A percentile compares a stretch with the other conserved stretches of the same genome.
Evolutionary conservation across 2,113 vertebrate genomes (phyloP).

Genomic region (Falcunculus frontatus): DNA sequence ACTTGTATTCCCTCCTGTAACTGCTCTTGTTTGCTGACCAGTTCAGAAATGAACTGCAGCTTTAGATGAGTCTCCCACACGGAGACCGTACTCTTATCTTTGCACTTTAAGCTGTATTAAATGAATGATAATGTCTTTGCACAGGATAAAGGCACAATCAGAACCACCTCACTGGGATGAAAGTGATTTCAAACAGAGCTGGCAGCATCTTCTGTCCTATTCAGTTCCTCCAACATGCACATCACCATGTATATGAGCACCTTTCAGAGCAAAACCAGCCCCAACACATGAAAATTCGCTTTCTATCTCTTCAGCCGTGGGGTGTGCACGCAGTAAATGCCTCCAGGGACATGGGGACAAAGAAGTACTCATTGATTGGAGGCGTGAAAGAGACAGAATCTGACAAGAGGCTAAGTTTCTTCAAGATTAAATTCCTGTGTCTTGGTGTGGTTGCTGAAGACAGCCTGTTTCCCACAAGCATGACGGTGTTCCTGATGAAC

Average conservation of each 20-base stretch:
- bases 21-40: slow-evolving; percentile 16
- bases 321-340: neutral
- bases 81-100: slow-evolving; percentile 23
- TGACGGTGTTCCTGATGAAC: neutral
- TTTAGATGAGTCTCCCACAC: neutral
- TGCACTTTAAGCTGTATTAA: neutral
- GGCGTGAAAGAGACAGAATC: neutral
- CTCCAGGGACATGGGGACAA: neutral
- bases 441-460: neutral
- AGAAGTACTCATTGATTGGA: neutral
- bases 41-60: neutral
- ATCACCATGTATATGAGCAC: neutral
- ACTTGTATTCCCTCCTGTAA: neutral
- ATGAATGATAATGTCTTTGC: neutral
- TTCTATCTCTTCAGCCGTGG: neutral
- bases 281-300: neutral
- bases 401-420: neutral
- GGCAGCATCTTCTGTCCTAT: neutral
- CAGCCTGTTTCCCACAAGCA: neutral
- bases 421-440: neutral
- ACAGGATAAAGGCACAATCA: neutral
- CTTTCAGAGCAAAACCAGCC: neutral
- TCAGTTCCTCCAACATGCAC: neutral
- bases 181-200: neutral
- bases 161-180: neutral